Percentiles rank a stretch among this genome's conserved stretches.
These are phyloP conservation scores for Noctua janthina DNA, from an alignment of 2,888 invertebrate genomes.

Conservation along the genomic window DNA sequence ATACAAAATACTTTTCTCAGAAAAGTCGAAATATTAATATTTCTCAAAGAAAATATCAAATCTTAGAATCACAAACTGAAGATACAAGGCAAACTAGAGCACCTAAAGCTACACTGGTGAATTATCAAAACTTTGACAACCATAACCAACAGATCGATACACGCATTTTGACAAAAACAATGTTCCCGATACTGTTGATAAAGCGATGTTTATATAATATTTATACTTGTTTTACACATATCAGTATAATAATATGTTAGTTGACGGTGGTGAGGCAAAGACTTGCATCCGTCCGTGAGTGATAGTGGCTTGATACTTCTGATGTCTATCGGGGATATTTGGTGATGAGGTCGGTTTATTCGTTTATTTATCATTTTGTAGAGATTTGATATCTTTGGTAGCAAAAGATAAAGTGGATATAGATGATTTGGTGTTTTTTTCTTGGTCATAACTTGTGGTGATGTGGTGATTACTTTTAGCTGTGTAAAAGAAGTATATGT, in stretches of 20 bases:
- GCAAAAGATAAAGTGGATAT: background rate
- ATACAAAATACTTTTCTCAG: background rate
- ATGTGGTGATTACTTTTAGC: background rate
- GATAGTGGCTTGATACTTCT: slow-evolving; percentile 65
- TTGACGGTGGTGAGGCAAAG: slow-evolving; percentile 70
- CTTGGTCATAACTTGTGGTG: background rate
- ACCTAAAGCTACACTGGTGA: background rate
- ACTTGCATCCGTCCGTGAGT: slow-evolving; percentile 73
- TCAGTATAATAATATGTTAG: slow-evolving; percentile 70
- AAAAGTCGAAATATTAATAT: background rate
- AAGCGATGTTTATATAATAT: slow-evolving; percentile 70
- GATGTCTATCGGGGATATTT: slow-evolving; percentile 52
- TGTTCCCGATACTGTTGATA: slow-evolving; percentile 69
- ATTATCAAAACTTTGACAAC: slow-evolving; percentile 73
- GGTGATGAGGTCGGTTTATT: slow-evolving; percentile 56
- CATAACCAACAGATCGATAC: slow-evolving; percentile 66
- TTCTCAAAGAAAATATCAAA: background rate
- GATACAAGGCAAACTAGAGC: background rate
- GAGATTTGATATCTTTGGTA: background rate
- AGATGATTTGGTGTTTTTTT: background rate
- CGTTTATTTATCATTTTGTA: slow-evolving; percentile 1
- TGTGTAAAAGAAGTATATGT: background rate
- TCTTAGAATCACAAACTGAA: background rate
- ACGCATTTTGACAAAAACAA: slow-evolving; percentile 66
- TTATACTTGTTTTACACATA: slow-evolving; percentile 66